These are phyloP conservation scores for Clarias laeviceps DNA, from an alignment of 2,797 vertebrate genomes.

Conservation along the genomic window DNA sequence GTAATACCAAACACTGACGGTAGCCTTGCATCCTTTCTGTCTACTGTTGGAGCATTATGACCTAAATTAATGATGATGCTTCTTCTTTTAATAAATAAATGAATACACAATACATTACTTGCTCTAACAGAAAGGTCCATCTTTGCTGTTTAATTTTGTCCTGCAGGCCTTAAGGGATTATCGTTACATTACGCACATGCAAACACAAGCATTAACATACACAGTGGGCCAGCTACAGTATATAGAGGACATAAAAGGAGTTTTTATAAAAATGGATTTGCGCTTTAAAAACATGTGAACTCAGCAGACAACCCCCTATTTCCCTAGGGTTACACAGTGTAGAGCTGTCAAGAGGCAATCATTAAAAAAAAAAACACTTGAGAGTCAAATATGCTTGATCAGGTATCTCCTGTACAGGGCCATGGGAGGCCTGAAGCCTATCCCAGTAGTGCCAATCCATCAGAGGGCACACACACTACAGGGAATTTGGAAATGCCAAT, in stretches of 20 bases:
- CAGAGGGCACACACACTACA: too few relatives aligned
- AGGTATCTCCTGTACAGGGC: not conserved
- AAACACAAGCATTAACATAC: constrained; percentile 19
- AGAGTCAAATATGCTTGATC: not conserved
- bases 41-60: not conserved
- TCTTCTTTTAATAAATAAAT: too few relatives aligned
- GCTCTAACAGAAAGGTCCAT: not conserved
- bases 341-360: constrained; percentile 65
- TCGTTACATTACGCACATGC: constrained; percentile 5
- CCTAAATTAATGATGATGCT: not conserved
- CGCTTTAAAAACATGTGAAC: constrained; percentile 31
- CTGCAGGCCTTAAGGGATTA: constrained; percentile 7
- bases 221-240: constrained; percentile 10
- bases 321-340: constrained; percentile 53
- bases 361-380: constrained; percentile 49
- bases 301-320: constrained; percentile 19
- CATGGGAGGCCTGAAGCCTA: too few relatives aligned
- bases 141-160: constrained; percentile 4
- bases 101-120: not conserved
- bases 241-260: constrained; percentile 31
- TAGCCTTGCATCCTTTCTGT: not conserved
- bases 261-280: constrained; percentile 4
- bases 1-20: not conserved
- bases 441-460: too few relatives aligned
- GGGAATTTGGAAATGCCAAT: too few relatives aligned